Evolutionary conservation across 1,140 invertebrate genomes (phyloP).

Genomic region (Drosophila sucinea): DNA sequence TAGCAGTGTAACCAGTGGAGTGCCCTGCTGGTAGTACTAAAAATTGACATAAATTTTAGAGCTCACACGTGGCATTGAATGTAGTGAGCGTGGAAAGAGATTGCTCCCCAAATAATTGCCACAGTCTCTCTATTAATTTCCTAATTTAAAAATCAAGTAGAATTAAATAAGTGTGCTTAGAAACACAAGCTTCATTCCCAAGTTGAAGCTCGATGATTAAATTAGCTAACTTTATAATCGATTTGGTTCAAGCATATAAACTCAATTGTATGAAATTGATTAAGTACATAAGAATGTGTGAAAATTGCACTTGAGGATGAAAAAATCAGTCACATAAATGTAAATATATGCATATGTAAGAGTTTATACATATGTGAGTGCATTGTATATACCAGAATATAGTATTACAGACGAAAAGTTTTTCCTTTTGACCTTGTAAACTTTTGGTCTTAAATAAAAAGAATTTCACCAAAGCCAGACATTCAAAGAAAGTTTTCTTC

Average conservation of each 20-base stretch:
- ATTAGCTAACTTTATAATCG: too few relatives aligned
- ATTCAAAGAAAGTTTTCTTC: constrained; percentile 58
- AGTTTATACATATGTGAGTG: neutral
- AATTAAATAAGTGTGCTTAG: neutral
- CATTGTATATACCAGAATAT: constrained; percentile 4
- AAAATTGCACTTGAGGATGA: neutral
- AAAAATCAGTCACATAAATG: neutral
- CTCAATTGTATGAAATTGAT: neutral
- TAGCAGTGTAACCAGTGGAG: constrained; percentile 70
- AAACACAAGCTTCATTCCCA: too few relatives aligned
- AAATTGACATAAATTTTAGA: constrained; percentile 75
- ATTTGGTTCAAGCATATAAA: too few relatives aligned
- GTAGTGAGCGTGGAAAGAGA: constrained; percentile 33
- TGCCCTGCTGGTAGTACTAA: constrained; percentile 55
- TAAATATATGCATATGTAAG: neutral
- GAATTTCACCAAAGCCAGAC: constrained; percentile 64
- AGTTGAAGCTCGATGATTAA: too few relatives aligned
- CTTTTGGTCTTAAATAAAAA: constrained; percentile 60
- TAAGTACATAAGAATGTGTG: neutral
- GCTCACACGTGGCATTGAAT: constrained; percentile 64
- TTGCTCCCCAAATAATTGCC: constrained; percentile 27
- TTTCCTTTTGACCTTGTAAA: constrained; percentile 62
- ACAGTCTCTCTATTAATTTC: constrained; percentile 9
- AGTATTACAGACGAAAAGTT: constrained; percentile 40
- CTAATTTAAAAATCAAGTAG: neutral